phyloP scores from a whole-genome alignment of 2,113 vertebrate genomes.

The Zosterops pallidus region DNA sequence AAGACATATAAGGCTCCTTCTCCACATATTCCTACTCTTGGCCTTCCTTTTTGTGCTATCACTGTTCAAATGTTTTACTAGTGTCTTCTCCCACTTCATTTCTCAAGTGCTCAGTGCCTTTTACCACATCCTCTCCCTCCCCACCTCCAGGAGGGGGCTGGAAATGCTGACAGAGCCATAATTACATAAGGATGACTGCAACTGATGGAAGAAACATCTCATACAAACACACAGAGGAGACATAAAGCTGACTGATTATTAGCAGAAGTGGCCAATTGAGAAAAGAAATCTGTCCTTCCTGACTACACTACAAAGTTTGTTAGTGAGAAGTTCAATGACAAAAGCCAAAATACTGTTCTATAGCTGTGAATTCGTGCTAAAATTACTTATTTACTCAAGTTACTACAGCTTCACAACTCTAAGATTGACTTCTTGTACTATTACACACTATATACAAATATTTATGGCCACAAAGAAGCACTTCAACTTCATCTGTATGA shows the following conservation, averaged over 20 bases:
- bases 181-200: conserved; percentile 13
- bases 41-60: not conserved
- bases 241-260: conserved; percentile 21
- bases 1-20: not conserved
- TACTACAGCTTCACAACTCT: not conserved
- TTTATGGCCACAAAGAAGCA: not conserved
- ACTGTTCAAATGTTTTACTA: not conserved
- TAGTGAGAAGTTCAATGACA: not conserved
- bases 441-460: not conserved
- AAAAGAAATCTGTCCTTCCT: not conserved
- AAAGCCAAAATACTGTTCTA: not conserved
- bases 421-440: not conserved
- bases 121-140: conserved; percentile 7
- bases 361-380: not conserved
- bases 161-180: conserved; percentile 51
- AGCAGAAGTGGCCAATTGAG: conserved; percentile 26
- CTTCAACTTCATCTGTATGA: not conserved
- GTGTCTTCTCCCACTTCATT: not conserved
- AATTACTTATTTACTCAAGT: not conserved
- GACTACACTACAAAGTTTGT: not conserved
- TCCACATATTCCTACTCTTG: not conserved
- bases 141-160: not conserved
- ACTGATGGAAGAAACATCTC: conserved; percentile 44
- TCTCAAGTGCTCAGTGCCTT: not conserved
- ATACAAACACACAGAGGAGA: not conserved